Percentiles rank a stretch among this genome's conserved stretches.
Evolutionary conservation across 2,888 invertebrate species (phyloP).

Genomic region (Rhopalosiphum nymphaeae): DNA sequence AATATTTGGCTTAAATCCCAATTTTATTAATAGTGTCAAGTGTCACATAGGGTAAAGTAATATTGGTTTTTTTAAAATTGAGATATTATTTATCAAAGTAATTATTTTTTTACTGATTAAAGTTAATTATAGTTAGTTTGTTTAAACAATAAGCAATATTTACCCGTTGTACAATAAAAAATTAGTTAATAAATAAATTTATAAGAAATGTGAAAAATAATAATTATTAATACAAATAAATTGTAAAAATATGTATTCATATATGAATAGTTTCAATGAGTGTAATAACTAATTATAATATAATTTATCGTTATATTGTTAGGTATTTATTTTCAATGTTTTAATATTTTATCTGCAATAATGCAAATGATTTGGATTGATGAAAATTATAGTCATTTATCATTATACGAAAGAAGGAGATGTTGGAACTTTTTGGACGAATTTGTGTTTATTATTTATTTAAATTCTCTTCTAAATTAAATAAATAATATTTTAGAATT

Average conservation of each 20-base stretch:
- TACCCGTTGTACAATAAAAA: neutral
- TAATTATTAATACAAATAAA: neutral
- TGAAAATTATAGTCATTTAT: neutral
- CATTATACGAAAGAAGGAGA: neutral
- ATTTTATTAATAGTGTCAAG: slow-evolving; percentile 54
- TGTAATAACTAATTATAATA: neutral
- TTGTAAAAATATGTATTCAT: neutral
- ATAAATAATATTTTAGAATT: neutral
- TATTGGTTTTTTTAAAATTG: slow-evolving; percentile 20
- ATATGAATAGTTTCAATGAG: neutral
- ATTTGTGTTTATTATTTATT: neutral
- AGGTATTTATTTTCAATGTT: neutral
- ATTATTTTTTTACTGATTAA: slow-evolving; percentile 13
- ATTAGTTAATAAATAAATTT: neutral
- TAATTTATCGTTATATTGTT: neutral
- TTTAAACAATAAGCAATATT: neutral
- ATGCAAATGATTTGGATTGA: neutral
- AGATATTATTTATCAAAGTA: slow-evolving; percentile 13
- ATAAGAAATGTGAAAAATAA: neutral
- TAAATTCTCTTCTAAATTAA: neutral
- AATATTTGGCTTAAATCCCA: slow-evolving; percentile 44
- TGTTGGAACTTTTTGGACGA: neutral
- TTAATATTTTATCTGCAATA: neutral
- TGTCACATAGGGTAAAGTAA: neutral
- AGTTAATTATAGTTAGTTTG: neutral